These are phyloP conservation scores for Thomomys bottae DNA, from an alignment of 2,113 vertebrate genomes.

Conservation along the genomic window DNA sequence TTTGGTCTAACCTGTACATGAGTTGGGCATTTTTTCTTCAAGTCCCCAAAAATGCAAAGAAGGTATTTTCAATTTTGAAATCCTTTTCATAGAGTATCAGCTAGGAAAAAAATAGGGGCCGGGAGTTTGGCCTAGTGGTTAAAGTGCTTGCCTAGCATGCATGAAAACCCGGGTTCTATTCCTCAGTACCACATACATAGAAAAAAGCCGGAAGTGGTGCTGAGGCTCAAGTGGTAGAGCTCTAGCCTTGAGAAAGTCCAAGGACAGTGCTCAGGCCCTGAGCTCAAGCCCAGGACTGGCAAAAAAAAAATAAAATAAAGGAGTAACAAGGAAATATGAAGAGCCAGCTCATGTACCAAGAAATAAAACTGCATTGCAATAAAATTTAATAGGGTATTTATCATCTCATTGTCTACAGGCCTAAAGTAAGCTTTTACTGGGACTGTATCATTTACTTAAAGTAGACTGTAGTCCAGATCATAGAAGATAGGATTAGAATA, in stretches of 20 bases:
- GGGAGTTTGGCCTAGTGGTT: no score
- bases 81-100: not conserved
- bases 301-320: no score
- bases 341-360: not conserved
- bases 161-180: no score
- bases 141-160: no score
- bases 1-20: not conserved
- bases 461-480: not conserved
- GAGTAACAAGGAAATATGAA: not conserved
- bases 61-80: not conserved
- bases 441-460: not conserved
- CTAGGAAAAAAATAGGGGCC: not conserved
- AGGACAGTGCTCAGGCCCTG: no score
- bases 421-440: not conserved
- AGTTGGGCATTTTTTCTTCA: not conserved
- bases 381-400: not conserved
- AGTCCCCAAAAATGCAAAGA: not conserved
- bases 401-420: not conserved
- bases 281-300: no score
- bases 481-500: not conserved
- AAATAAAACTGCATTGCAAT: not conserved
- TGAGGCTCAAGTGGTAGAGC: no score
- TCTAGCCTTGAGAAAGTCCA: no score
- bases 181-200: no score
- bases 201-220: no score